A percentile compares a stretch with the other conserved stretches of the same genome.
These are phyloP conservation scores for Nephrotoma appendiculata DNA, from an alignment of 2,888 invertebrate species.

Conservation along the genomic window DNA sequence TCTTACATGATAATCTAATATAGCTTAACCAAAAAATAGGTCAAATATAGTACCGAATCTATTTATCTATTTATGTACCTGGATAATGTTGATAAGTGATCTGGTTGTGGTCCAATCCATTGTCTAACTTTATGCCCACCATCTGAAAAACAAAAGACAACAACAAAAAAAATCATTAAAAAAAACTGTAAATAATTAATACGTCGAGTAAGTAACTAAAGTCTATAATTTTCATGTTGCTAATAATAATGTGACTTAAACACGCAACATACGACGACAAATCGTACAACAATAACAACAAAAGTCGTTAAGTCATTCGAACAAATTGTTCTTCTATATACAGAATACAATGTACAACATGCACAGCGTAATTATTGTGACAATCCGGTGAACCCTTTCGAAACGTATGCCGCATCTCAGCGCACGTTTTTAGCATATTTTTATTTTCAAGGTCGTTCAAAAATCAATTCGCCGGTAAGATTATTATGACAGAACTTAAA, in stretches of 20 bases:
- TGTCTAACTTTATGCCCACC: constrained; percentile 1
- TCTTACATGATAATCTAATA: too few relatives aligned
- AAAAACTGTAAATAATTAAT: neutral
- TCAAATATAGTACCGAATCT: too few relatives aligned
- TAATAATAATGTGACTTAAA: neutral
- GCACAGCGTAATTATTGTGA: neutral
- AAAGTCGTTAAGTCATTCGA: neutral
- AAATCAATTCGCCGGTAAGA: neutral
- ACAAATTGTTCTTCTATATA: neutral
- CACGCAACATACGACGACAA: neutral
- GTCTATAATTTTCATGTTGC: neutral
- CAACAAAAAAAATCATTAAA: neutral
- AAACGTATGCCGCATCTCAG: neutral
- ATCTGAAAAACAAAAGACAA: neutral
- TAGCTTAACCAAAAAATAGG: too few relatives aligned
- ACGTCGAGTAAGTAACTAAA: neutral
- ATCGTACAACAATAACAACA: neutral
- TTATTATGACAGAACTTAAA: neutral
- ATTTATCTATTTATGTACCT: neutral
- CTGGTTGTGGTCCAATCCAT: constrained; percentile 1
- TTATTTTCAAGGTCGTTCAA: neutral
- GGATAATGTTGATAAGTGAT: constrained; percentile 9
- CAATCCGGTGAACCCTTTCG: neutral
- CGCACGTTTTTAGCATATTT: neutral
- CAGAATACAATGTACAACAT: neutral